These are phyloP conservation scores for Bombus soroeensis DNA, from an alignment of 1,140 invertebrate genomes.

Conservation along the genomic window DNA sequence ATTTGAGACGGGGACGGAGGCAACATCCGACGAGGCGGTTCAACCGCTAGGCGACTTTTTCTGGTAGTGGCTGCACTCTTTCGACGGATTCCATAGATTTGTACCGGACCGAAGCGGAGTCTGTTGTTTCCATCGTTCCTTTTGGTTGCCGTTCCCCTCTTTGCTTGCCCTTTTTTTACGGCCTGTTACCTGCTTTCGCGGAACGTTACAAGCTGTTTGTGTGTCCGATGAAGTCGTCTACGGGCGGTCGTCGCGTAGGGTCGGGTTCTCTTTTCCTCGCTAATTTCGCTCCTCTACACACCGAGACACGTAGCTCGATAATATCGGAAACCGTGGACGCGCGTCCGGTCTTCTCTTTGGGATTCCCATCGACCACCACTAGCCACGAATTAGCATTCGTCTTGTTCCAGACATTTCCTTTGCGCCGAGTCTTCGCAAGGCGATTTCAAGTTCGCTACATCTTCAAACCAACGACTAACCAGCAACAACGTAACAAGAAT, in stretches of 20 bases:
- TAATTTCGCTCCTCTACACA: conserved; percentile 25
- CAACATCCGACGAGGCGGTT: not conserved
- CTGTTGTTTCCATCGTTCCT: not conserved
- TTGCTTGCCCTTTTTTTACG: not conserved
- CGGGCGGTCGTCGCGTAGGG: not conserved
- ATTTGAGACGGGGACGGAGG: not conserved
- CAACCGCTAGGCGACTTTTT: not conserved
- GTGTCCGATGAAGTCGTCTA: conserved; percentile 45
- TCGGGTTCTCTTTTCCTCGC: conserved; percentile 15
- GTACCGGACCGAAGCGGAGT: not conserved
- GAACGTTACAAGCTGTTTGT: conserved; percentile 52
- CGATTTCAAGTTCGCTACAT: not conserved
- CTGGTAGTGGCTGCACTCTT: conserved; percentile 33
- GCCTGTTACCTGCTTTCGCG: conserved; percentile 37
- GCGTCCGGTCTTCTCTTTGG: conserved; percentile 4
- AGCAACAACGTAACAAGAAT: too few relatives aligned
- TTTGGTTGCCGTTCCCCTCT: not conserved
- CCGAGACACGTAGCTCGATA: conserved; percentile 7
- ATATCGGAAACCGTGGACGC: not conserved
- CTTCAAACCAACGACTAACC: too few relatives aligned
- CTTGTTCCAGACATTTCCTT: not conserved
- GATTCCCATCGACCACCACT: not conserved
- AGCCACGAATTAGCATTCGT: conserved; percentile 1
- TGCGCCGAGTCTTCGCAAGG: not conserved
- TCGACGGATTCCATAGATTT: conserved; percentile 56